Conservation (phyloP, 2,797 vertebrate genomes). For the Chromobotia macracanthus region DNA sequence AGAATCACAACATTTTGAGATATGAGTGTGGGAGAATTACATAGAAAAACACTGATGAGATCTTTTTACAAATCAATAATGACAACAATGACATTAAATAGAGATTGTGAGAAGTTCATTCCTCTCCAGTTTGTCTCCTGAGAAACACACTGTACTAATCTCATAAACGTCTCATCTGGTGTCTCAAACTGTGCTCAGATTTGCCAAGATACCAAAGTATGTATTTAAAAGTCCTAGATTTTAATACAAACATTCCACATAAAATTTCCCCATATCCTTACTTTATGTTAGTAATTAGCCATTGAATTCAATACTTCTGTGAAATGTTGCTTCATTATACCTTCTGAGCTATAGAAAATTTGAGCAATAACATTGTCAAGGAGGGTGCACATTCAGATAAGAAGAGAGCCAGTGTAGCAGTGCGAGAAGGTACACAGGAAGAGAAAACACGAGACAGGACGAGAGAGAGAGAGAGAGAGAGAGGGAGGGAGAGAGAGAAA, state of each 20-base stretch:
- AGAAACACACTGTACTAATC: neutral
- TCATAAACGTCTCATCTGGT: neutral
- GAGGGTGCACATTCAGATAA: slow-evolving; percentile 12
- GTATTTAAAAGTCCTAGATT: neutral
- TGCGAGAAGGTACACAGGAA: slow-evolving; percentile 59
- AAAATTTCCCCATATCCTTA: too few relatives aligned
- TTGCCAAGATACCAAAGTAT: neutral
- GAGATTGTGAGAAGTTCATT: neutral
- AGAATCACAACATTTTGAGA: slow-evolving; percentile 15
- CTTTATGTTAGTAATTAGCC: too few relatives aligned
- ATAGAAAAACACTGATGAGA: neutral
- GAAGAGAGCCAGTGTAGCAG: slow-evolving; percentile 22
- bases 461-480: slow-evolving; percentile 51
- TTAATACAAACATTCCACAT: neutral
- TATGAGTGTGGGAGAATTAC: slow-evolving; percentile 21
- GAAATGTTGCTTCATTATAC: too few relatives aligned
- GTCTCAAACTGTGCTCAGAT: neutral
- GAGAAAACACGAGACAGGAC: slow-evolving; percentile 64
- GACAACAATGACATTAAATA: too few relatives aligned
- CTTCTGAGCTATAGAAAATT: neutral
- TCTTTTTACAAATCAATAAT: neutral
- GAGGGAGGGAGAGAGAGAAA: slow-evolving; percentile 61
- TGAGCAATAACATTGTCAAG: neutral
- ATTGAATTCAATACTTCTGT: too few relatives aligned
- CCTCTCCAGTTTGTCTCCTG: neutral